phyloP scores from a whole-genome alignment of 2,113 vertebrate genomes.

The Brienomyrus brachyistius region DNA sequence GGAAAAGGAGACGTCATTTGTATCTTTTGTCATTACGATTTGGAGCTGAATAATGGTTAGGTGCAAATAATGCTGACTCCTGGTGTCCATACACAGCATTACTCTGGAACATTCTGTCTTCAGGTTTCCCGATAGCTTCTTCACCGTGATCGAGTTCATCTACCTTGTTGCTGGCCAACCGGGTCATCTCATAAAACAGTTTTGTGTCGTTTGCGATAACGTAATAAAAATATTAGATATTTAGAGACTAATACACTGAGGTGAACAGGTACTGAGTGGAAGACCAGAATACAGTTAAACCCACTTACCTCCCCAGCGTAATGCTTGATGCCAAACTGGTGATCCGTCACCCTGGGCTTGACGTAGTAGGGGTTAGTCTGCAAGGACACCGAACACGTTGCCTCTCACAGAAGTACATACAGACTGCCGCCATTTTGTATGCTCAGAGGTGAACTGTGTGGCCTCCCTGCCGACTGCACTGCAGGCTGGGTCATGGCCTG shows the following conservation, averaged over 20 bases:
- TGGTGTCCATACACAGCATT: background rate
- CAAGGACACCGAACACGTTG: slow-evolving; percentile 12
- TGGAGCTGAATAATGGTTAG: background rate
- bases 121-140: background rate
- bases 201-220: background rate
- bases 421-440: background rate
- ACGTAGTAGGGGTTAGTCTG: slow-evolving; percentile 84
- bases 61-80: background rate
- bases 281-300: background rate
- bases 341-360: slow-evolving; percentile 80
- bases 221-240: background rate
- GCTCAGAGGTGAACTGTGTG: background rate
- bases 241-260: background rate
- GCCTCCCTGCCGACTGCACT: background rate
- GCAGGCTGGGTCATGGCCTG: background rate
- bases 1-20: background rate
- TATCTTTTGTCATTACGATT: background rate
- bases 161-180: background rate
- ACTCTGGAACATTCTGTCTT: background rate
- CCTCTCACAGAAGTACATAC: background rate
- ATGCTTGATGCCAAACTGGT: slow-evolving; percentile 87
- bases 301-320: slow-evolving; percentile 80
- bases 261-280: background rate
- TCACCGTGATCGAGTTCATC: background rate
- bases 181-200: background rate